Base-by-base conservation (phyloP, 2,888 invertebrate genomes). In the Hyles lineata region DNA sequence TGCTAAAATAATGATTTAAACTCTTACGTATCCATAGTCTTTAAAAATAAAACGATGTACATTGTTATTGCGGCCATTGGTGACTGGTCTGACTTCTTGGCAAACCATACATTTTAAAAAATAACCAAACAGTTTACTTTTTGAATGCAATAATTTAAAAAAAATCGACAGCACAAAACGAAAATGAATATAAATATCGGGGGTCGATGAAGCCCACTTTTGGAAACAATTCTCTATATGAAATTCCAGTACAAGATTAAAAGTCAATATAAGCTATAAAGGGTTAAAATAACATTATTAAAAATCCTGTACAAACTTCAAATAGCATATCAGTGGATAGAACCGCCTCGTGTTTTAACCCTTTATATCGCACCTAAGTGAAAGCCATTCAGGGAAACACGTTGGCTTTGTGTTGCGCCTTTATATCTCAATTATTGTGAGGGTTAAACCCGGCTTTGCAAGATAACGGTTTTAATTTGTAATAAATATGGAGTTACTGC, bases 361-460 rank as follows among this genome's bases (percentile, higher is more conserved):
- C 55, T 43, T 55, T 55, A 55, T 55, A 19, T 55, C 55, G 55
- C n/a, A 62, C 62, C 62, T 62, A 62, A n/a, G 35, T 19, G 32
- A 62, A n/a, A 17, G 9, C 32, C 62, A n/a, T 62, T 62, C n/a
- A 9, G 62, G 32, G 35, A 62, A 62, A 35, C 32, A 61, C 25
- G 25, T 32, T 32, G n/a, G n/a, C 32, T 32, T 62, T 62, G 61
- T n/a, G n/a, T n/a, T 32, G 62, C 11, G 19, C 6, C 32, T 62
- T 62, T 32, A 62, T 62, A 17, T 62, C 62, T 62, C 35, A 62
- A 62, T 62, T 62, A 29, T 62, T n/a, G 55, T 55, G 43, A 62
- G 11, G 62, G 62, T 62, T 35, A n/a, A 61, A 25, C 5, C 43
- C 23, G 23, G n/a, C 21, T n/a, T 23, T 23, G 43, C 35, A 19